These are phyloP conservation scores for Hydrochoerus hydrochaeris DNA, from an alignment of 2,113 vertebrate genomes.

Conservation along the genomic window DNA sequence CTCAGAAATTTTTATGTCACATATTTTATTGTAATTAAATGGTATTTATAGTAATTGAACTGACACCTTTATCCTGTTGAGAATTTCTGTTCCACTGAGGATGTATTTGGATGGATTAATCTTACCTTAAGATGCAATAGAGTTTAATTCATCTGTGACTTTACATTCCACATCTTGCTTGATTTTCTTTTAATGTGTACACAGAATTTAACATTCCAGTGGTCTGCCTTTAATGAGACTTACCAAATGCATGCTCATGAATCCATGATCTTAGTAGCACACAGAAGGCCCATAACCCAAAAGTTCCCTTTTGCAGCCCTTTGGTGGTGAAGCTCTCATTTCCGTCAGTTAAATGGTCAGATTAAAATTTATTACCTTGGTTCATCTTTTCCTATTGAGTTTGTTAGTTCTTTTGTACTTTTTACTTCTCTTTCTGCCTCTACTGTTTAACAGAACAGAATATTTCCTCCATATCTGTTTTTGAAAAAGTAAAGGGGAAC, in stretches of 20 bases:
- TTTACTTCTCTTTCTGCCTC: background rate
- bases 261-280: fast-evolving
- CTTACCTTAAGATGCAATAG: background rate
- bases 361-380: background rate
- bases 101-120: background rate
- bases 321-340: background rate
- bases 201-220: background rate
- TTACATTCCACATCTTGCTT: background rate
- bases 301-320: background rate
- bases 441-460: background rate
- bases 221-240: background rate
- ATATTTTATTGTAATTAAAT: background rate
- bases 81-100: background rate
- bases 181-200: background rate
- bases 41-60: background rate
- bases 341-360: background rate
- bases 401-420: background rate
- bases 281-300: background rate
- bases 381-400: background rate
- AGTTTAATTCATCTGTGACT: background rate
- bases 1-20: background rate
- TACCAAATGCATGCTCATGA: background rate
- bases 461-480: background rate
- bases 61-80: background rate
- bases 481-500: too few relatives aligned